These are phyloP conservation scores for Gymnocypris eckloni DNA, from an alignment of 2,797 vertebrate genomes.

Conservation along the genomic window DNA sequence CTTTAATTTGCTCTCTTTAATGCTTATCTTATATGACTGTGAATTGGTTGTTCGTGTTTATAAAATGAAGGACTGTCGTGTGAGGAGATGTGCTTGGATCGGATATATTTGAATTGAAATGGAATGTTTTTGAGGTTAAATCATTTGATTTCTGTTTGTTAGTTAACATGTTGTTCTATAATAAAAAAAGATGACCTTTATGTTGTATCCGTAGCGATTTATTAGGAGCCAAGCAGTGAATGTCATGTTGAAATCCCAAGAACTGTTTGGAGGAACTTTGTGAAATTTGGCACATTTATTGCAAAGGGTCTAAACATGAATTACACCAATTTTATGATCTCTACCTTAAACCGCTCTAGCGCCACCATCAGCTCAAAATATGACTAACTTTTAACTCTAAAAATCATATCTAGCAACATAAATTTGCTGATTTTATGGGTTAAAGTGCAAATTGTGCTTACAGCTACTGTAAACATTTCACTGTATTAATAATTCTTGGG, in stretches of 20 bases:
- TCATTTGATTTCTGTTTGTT: background rate
- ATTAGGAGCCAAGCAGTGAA: background rate
- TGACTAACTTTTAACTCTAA: background rate
- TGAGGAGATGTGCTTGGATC: background rate
- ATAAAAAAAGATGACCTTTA: background rate
- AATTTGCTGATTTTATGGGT: background rate
- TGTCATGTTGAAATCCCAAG: background rate
- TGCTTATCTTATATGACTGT: slow-evolving; percentile 3
- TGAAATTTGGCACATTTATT: background rate
- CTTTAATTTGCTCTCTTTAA: slow-evolving; percentile 17
- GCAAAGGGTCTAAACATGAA: background rate
- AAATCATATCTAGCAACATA: background rate
- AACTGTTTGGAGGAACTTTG: background rate
- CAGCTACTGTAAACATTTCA: background rate
- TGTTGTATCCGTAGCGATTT: background rate
- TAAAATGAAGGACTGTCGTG: background rate
- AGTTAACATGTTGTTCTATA: too few species aligned
- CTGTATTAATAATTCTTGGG: background rate
- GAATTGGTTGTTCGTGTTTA: slow-evolving; percentile 20
- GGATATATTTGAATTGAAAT: background rate
- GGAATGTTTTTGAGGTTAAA: background rate
- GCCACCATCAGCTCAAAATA: background rate
- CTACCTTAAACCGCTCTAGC: background rate
- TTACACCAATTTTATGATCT: background rate
- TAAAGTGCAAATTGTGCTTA: background rate